These are phyloP conservation scores for Agrotis ipsilon DNA, from an alignment of 2,888 invertebrate species.

Conservation along the genomic window DNA sequence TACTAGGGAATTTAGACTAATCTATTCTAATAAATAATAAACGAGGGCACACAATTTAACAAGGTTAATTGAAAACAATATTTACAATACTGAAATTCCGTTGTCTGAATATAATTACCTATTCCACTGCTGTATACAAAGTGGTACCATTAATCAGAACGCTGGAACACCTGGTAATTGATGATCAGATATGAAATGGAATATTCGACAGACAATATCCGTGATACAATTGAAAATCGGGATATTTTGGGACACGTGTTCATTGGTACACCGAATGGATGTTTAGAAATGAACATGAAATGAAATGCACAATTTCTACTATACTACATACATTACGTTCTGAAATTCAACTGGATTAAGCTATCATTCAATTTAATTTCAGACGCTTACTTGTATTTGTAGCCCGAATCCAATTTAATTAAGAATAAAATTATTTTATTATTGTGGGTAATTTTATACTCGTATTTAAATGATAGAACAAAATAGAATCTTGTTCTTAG, in stretches of 20 bases:
- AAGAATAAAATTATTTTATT: too few relatives aligned
- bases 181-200: conserved; percentile 44
- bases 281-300: neutral
- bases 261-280: neutral
- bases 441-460: too few relatives aligned
- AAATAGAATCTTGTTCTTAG: too few relatives aligned
- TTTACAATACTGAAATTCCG: conserved; percentile 31
- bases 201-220: conserved; percentile 48
- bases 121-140: conserved; percentile 30
- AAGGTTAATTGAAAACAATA: conserved; percentile 51
- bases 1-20: conserved; percentile 18
- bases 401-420: too few relatives aligned
- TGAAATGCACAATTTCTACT: neutral
- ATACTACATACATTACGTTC: neutral
- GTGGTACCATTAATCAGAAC: conserved; percentile 49
- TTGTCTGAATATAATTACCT: conserved; percentile 48
- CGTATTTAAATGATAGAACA: too few relatives aligned
- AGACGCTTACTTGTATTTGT: neutral
- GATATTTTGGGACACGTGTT: conserved; percentile 12
- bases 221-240: conserved; percentile 35
- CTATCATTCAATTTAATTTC: too few relatives aligned
- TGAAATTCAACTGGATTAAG: neutral
- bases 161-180: conserved; percentile 38
- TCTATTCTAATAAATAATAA: conserved; percentile 30
- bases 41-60: conserved; percentile 1